Evolutionary conservation across 2,888 invertebrate species (phyloP).

Genomic region (Hartigia nigra): DNA sequence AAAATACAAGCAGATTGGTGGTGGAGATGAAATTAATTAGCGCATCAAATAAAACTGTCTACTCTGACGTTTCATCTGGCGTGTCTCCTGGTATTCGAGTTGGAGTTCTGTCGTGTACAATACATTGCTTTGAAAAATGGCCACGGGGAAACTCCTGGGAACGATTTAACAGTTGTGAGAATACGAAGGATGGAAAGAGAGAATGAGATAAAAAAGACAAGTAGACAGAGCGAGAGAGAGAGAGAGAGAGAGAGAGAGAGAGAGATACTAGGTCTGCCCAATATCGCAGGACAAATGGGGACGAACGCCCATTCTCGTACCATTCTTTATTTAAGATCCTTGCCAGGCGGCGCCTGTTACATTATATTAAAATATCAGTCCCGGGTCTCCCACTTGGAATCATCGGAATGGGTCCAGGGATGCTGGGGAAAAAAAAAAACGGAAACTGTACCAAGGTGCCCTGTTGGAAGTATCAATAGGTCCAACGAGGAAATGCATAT

Average conservation of each 20-base stretch:
- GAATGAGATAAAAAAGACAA: conserved; percentile 13
- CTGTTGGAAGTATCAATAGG: not conserved
- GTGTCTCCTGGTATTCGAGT: not conserved
- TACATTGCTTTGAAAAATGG: conserved; percentile 11
- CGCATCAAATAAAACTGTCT: not conserved
- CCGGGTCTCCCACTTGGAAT: not conserved
- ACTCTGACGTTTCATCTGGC: not conserved
- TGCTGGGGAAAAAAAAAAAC: not conserved
- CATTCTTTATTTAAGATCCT: conserved; percentile 19
- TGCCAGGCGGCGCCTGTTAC: conserved; percentile 18
- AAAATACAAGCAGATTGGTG: not conserved
- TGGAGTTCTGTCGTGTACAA: not conserved
- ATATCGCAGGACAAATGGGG: conserved; percentile 13
- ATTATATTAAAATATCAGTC: conserved; percentile 23
- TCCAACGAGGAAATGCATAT: not conserved
- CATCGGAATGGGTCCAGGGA: not conserved
- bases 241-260: conserved; percentile 13
- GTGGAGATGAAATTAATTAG: not conserved
- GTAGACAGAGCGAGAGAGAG: conserved; percentile 14
- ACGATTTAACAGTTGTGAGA: conserved; percentile 10
- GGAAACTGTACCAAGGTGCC: not conserved
- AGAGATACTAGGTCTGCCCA: conserved; percentile 12
- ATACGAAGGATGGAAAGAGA: conserved; percentile 10
- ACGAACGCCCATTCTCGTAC: conserved; percentile 3
- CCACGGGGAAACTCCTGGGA: not conserved